Evolutionary conservation across 2,888 invertebrate genomes (phyloP), one percentile per base, ranked within the genome.

Genomic region (Maniola hyperantus): DNA sequence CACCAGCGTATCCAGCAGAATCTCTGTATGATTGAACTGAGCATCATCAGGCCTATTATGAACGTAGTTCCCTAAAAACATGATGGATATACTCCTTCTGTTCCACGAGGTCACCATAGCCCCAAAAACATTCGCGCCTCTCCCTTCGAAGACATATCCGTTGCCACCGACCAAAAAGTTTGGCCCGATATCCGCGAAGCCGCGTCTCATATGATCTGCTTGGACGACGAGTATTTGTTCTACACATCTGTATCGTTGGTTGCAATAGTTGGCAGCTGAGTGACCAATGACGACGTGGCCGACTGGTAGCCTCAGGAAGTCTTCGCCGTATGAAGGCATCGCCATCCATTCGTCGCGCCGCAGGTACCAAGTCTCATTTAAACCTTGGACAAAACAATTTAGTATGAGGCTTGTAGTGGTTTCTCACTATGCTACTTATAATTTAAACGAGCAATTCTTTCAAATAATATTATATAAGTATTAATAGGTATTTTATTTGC

Each of bases 341-440:
- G 91, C 89, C 72, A 88, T 88, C 91, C 91, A 91, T 65, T 88
- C 85, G 18, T 69, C 82, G 6, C 91, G 87, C 2, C 89, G 85
- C 67, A 90, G 79, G 79, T 87, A 91, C 92, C 92, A 92, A 26
- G 79, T 66, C 72, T 83, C 84, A 62, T 83, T 81, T 71, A 91
- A 68, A 87, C 83, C 91, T 91, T 82, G 69, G 73, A 80, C 76
- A 55, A 77, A 68, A 44, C n/a, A 36, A 34, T 54, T n/a, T 15
- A 8, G 1, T 36, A 26, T 26, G 26, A 51, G 50, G 50, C 6
- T 6, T 2, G 18, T 8, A 7, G 4, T 39, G 39, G 39, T 39
- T 11, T 39, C 39, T 39, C 10, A 39, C 5, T 46, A 46, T 26
- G 26, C 26, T 26, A n/a, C n/a, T n/a, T n/a, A 26, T 26, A 26